Base-by-base conservation (phyloP, 2,888 invertebrate species). In the Sinohyriopsis cumingii region DNA sequence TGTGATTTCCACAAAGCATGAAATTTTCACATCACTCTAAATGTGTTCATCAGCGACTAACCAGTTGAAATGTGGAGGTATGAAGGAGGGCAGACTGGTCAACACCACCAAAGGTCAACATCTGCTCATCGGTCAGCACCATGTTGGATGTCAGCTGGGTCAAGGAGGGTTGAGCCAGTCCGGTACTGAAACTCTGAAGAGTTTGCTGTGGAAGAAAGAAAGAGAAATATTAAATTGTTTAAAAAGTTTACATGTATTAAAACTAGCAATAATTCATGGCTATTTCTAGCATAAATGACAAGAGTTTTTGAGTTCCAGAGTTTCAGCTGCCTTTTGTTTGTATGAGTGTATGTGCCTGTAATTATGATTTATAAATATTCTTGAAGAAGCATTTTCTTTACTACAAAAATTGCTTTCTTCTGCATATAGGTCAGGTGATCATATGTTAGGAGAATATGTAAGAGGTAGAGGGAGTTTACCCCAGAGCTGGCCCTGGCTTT, bases 91-190 rank as follows among this genome's bases (percentile, higher is more conserved):
- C 78, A 59, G 68, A 69, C 54, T 79, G 77, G 65, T 83, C 82
- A 15, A 86, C 76, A 68, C 80, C 82, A 66, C 82, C 78, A 59
- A 88, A 82, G 12, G 87, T 72, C 69, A 89, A 67, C 76, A 89
- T 85, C 61, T 88, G 80, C 60, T 89, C 89, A 68, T 89, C 89
- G 19, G 84, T 83, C 56, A 89, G 81, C 22, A 89, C 85, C 78
- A 89, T 82, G 65, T 80, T 85, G 67, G 86, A 87, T 85, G 94
- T 93, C 84, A 83, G 68, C 67, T 82, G 81, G 15, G 81, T 78
- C 22, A 84, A 71, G 5, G 83, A 78, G 5, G 86, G 77, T 22
- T 84, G 76, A 22, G 81, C 57, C 20, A 45, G 15, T 45, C 45
- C 45, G 0, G 45, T 45, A 45, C 54, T 71, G 60, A 72, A 78